phyloP scores from a whole-genome alignment of 2,888 invertebrate genomes.

The Rhimphoctona megacephalus region DNA sequence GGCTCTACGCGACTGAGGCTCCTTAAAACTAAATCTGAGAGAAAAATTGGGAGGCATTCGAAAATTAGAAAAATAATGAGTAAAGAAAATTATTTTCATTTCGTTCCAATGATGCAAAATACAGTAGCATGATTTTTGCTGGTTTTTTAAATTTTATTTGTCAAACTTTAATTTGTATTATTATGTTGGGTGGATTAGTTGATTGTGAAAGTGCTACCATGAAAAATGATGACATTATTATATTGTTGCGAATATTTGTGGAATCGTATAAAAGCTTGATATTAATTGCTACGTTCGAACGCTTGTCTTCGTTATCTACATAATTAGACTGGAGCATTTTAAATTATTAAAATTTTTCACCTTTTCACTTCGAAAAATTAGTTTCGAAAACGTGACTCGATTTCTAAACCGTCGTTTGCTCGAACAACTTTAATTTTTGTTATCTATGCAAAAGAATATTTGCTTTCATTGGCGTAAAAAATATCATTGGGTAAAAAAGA shows the following conservation, averaged over 20 bases:
- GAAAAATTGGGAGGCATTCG: no score
- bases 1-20: no score
- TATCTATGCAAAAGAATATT: neutral
- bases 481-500: neutral
- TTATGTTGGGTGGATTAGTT: neutral
- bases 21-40: no score
- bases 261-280: neutral
- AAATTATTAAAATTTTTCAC: neutral
- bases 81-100: no score
- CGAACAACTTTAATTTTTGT: neutral
- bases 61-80: no score
- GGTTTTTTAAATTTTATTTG: neutral
- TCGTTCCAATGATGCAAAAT: neutral
- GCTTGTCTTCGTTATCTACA: neutral
- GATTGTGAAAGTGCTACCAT: neutral
- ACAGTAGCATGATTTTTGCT: neutral
- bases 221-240: neutral
- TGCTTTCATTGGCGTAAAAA: neutral
- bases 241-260: neutral
- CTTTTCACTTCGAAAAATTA: neutral
- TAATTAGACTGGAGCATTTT: neutral
- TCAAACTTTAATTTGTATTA: neutral
- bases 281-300: neutral
- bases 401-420: neutral
- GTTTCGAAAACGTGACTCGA: neutral